phyloP scores from a whole-genome alignment of 2,888 invertebrate species.

The Thereva unica region DNA sequence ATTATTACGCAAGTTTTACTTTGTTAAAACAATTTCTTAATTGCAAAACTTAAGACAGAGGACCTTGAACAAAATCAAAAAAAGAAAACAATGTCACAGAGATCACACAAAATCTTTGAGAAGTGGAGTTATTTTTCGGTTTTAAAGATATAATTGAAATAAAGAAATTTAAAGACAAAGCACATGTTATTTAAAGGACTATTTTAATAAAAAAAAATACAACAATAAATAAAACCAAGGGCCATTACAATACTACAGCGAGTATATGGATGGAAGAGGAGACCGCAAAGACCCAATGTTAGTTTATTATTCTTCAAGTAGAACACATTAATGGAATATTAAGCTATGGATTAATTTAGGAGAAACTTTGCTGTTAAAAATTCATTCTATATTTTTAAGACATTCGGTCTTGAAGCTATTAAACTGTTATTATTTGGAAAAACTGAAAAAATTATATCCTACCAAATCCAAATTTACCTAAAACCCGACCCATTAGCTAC shows the following conservation, averaged over 20 bases:
- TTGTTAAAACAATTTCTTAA: constrained; percentile 4
- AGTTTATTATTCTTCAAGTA: constrained; percentile 16
- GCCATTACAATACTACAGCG: constrained; percentile 7
- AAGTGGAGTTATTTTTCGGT: constrained; percentile 27
- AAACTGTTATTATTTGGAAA: too few species aligned
- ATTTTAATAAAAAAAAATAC: constrained; percentile 11
- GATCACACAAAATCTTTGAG: constrained; percentile 9
- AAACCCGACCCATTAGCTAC: too few species aligned
- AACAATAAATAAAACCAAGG: constrained; percentile 8
- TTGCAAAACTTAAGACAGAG: constrained; percentile 22
- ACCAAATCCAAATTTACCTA: too few species aligned
- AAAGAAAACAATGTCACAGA: constrained; percentile 14
- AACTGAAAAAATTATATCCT: too few species aligned
- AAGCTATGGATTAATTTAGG: constrained; percentile 26
- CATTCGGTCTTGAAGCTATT: not conserved
- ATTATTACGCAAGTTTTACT: constrained; percentile 19
- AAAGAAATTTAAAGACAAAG: constrained; percentile 13
- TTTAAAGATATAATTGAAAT: constrained; percentile 21
- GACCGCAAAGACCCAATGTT: constrained; percentile 21
- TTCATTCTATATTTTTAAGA: constrained; percentile 2
- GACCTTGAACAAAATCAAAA: constrained; percentile 14
- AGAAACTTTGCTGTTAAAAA: constrained; percentile 3
- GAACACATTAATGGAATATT: constrained; percentile 14
- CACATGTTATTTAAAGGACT: constrained; percentile 16
- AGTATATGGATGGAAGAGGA: constrained; percentile 20